Base-by-base conservation (phyloP, 1,140 invertebrate genomes). In the Heliconius hermathena region DNA sequence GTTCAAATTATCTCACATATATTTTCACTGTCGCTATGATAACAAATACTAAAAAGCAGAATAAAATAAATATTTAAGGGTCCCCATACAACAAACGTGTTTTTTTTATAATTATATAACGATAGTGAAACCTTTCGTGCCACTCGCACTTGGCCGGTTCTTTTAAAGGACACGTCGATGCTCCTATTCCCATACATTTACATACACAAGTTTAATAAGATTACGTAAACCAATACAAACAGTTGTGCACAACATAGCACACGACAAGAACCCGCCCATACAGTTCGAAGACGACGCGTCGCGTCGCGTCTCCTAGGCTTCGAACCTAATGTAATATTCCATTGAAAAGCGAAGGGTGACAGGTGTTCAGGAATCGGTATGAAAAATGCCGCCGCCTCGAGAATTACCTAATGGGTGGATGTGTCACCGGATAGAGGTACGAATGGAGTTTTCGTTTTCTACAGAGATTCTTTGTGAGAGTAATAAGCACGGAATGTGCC, bases 341-440 rank as follows among this genome's bases (percentile, higher is more conserved):
- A 57, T n/a, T 78, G 80, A 81, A 81, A 81, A 70, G 80, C 76
- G 74, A 72, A 81, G 66, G 66, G 80, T 78, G 80, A 78, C 80
- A 78, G 77, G 80, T 81, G 80, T 78, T 76, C 80, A 71, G 72
- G 73, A 78, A 78, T 76, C 76, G 77, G 66, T 78, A 77, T 81
- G 80, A 78, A 81, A 81, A 81, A 81, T 81, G 80, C 41, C 77
- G 76, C 76, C 80, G 77, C 74, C 76, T 81, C 76, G 80, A 57
- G 80, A 74, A 81, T 78, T 73, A 81, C 73, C 66, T 81, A 81
- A 81, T 78, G 80, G 76, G 49, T 54, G 76, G 20, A 75, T 81
- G 76, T 78, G 80, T 81, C 80, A 81, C 74, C 76, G 80, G 79
- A 73, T 80, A 80, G 78, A 74, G 38, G 79, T 41, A 70, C 77